Percentiles rank a stretch among this genome's conserved stretches.
Evolutionary conservation across 2,113 vertebrate genomes (phyloP).

Genomic region (Lonchura striata): DNA sequence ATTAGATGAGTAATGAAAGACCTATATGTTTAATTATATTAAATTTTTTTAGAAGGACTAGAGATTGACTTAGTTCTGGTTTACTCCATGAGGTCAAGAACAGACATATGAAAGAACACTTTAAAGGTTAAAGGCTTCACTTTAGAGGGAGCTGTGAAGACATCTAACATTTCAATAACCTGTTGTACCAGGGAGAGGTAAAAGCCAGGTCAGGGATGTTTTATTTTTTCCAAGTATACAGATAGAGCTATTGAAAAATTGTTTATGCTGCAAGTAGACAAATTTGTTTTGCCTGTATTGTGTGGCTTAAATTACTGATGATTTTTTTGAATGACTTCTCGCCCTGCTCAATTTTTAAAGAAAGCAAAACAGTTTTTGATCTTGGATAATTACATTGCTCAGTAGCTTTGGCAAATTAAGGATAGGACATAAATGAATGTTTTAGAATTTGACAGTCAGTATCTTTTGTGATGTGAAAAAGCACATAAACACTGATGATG

Average conservation of each 20-base stretch:
- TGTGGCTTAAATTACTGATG: not conserved
- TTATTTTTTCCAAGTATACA: not conserved
- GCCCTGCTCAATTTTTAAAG: not conserved
- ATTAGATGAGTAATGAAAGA: not conserved
- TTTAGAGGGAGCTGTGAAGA: not conserved
- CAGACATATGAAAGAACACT: not conserved
- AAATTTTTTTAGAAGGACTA: not conserved
- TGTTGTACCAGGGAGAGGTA: not conserved
- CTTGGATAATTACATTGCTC: not conserved
- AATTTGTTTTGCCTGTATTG: not conserved
- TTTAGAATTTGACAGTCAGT: not conserved
- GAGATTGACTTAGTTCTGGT: not conserved
- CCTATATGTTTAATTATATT: not conserved
- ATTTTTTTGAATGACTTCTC: not conserved
- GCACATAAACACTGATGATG: not conserved
- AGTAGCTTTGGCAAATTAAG: not conserved
- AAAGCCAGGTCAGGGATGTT: not conserved
- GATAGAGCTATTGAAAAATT: not conserved
- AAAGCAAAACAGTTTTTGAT: not conserved
- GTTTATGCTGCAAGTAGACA: not conserved
- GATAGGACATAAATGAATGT: not conserved
- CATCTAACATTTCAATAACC: not conserved
- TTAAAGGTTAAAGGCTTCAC: constrained; percentile 4
- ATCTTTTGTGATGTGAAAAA: not conserved
- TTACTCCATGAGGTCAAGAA: not conserved